A percentile compares a stretch with the other conserved stretches of the same genome.
These are phyloP conservation scores for Gymnothorax javanicus DNA, from an alignment of 2,797 vertebrate genomes.

Conservation along the genomic window DNA sequence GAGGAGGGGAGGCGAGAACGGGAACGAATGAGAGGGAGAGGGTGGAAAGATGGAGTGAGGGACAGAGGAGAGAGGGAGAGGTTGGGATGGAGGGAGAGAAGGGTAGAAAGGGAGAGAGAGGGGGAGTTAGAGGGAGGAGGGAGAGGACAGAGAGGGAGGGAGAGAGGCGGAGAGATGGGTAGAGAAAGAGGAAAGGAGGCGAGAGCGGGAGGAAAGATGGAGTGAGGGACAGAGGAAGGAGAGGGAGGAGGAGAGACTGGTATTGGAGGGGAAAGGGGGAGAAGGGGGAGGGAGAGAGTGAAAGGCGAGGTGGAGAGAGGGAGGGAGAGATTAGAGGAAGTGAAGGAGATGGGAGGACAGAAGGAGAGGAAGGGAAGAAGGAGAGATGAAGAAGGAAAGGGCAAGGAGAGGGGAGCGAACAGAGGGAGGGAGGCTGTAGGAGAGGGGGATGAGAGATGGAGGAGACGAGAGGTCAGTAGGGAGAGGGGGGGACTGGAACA, in stretches of 20 bases:
- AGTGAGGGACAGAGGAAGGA: neutral
- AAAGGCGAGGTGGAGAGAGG: neutral
- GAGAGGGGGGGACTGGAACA: too few species aligned
- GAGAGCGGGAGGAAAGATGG: neutral
- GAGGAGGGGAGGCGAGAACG: neutral
- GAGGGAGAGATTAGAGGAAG: neutral
- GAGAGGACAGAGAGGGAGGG: too few species aligned
- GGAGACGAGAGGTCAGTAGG: too few species aligned
- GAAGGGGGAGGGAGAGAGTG: neutral
- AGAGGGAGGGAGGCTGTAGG: too few species aligned
- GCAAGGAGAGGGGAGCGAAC: too few species aligned
- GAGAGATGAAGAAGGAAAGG: too few species aligned
- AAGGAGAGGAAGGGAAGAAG: neutral
- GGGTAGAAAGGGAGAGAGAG: neutral
- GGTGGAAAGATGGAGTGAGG: too few species aligned
- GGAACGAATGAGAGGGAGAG: neutral
- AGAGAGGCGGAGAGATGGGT: too few species aligned
- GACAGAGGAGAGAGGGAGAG: too few species aligned
- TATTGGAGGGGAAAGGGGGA: neutral
- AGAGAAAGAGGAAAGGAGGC: too few species aligned
- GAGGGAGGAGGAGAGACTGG: neutral
- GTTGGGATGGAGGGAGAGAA: neutral
- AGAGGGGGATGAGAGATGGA: too few species aligned
- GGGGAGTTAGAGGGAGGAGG: too few species aligned
- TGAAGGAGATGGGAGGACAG: neutral